Conservation (phyloP, 2,113 vertebrate species). For the Brienomyrus longianalis region DNA sequence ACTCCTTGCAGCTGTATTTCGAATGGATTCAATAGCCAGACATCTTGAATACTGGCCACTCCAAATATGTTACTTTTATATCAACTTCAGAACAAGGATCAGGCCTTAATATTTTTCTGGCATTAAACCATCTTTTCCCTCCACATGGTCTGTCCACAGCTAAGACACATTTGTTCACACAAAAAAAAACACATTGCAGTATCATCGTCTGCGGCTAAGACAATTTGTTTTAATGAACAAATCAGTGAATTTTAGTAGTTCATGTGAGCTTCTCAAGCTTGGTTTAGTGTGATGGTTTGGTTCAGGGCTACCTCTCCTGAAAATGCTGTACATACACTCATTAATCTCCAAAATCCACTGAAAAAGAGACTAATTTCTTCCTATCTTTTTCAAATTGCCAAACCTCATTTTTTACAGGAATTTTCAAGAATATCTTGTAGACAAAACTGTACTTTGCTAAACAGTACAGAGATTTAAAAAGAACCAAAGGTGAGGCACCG, state of each 20-base stretch:
- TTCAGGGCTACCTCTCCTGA: background rate
- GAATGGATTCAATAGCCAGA: background rate
- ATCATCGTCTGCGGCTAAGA: background rate
- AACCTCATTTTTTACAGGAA: background rate
- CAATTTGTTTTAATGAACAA: background rate
- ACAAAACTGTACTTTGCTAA: background rate
- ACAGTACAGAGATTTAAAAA: background rate
- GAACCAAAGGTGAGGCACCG: background rate
- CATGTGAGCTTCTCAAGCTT: background rate
- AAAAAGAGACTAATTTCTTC: background rate
- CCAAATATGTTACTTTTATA: background rate
- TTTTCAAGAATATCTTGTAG: background rate
- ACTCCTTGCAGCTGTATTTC: background rate
- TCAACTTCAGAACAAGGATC: background rate
- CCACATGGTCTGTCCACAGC: background rate
- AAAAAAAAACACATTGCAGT: background rate
- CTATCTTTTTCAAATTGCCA: background rate
- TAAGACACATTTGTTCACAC: background rate
- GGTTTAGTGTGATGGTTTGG: background rate
- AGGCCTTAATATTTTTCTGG: background rate
- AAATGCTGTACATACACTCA: background rate
- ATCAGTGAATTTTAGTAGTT: background rate
- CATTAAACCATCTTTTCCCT: background rate
- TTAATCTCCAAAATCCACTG: background rate
- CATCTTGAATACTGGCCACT: background rate